Evolutionary conservation across 2,888 invertebrate species (phyloP).

Genomic region (Incurvaria masculella): DNA sequence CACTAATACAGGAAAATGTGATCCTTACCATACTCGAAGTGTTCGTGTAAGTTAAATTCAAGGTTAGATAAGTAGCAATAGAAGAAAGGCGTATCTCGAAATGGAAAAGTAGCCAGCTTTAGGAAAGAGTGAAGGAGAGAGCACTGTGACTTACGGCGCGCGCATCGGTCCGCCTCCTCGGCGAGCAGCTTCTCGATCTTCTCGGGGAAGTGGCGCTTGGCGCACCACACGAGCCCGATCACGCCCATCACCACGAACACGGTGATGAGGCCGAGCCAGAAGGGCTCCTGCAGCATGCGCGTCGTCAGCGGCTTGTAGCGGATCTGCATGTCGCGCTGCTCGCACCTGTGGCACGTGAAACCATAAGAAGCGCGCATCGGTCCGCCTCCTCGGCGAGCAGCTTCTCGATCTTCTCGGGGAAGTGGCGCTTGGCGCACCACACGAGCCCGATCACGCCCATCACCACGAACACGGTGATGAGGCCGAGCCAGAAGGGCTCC

Average conservation of each 20-base stretch:
- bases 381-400: conserved; percentile 77
- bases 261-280: conserved; percentile 85
- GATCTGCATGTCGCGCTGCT: conserved; percentile 60
- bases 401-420: conserved; percentile 82
- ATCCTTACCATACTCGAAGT: background rate
- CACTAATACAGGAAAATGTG: background rate
- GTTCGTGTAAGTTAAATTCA: conserved; percentile 13
- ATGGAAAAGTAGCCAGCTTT: background rate
- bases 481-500: conserved; percentile 86
- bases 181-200: conserved; percentile 80
- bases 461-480: conserved; percentile 80
- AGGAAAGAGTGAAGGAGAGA: no score
- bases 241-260: conserved; percentile 76
- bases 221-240: conserved; percentile 80
- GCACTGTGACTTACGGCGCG: conserved; percentile 54
- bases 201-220: conserved; percentile 82
- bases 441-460: conserved; percentile 74
- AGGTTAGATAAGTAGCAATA: conserved; percentile 11
- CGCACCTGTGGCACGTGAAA: conserved; percentile 52
- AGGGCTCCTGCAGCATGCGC: conserved; percentile 82
- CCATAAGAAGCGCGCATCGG: conserved; percentile 65
- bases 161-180: conserved; percentile 72
- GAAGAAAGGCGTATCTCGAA: conserved; percentile 2
- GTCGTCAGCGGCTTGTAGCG: conserved; percentile 45
- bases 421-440: conserved; percentile 83